Evolutionary conservation across 2,888 invertebrate species (phyloP).

Genomic region (Alcis repandata): DNA sequence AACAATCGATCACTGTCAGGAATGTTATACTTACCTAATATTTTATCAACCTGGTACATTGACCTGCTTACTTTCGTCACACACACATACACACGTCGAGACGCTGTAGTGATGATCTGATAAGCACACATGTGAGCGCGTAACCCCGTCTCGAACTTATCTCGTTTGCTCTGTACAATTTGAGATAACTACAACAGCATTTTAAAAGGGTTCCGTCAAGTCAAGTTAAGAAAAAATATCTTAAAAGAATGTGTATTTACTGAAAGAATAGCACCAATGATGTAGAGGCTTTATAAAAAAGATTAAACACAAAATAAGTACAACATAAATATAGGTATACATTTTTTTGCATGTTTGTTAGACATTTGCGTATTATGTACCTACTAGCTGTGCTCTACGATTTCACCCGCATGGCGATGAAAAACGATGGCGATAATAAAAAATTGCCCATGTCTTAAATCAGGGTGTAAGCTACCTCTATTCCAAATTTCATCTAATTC

Average conservation of each 20-base stretch:
- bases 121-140: constrained; percentile 60
- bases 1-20: constrained; percentile 83
- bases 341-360: too few species aligned
- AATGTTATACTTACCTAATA: constrained; percentile 56
- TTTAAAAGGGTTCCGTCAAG: constrained; percentile 27
- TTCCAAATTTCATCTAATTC: too few species aligned
- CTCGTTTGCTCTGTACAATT: constrained; percentile 72
- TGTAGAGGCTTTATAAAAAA: too few species aligned
- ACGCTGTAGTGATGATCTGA: constrained; percentile 65
- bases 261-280: too few species aligned
- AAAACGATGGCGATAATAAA: too few species aligned
- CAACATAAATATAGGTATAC: too few species aligned
- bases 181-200: constrained; percentile 49
- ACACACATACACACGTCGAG: constrained; percentile 64
- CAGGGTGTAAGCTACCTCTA: too few species aligned
- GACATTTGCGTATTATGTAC: too few species aligned
- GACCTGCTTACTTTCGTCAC: constrained; percentile 76
- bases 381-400: too few species aligned
- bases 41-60: constrained; percentile 78
- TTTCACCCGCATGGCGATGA: too few species aligned
- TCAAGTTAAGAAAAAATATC: constrained; percentile 10
- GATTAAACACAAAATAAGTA: too few species aligned
- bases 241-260: neutral
- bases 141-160: constrained; percentile 64
- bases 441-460: too few species aligned